phyloP scores from a whole-genome alignment of 2,113 vertebrate genomes.

The Brevimyrus niger region DNA sequence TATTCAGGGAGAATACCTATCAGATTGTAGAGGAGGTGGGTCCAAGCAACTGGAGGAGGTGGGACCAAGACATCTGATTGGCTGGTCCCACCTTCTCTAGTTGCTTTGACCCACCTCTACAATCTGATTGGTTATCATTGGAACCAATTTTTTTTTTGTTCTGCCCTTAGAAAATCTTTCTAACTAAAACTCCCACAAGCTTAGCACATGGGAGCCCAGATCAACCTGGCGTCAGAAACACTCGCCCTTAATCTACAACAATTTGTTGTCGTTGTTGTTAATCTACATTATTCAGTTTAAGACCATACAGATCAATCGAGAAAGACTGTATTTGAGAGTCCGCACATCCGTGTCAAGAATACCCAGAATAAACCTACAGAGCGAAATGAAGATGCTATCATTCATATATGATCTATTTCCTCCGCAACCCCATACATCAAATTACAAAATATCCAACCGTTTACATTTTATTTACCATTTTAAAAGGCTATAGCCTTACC shows the following conservation, averaged over 20 bases:
- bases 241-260: neutral
- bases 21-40: neutral
- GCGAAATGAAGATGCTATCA: neutral
- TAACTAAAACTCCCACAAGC: too few species aligned
- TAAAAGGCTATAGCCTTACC: slow-evolving; percentile 60
- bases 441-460: neutral
- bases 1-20: too few species aligned
- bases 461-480: neutral
- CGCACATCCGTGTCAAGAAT: neutral
- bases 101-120: neutral
- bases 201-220: too few species aligned
- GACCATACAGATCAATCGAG: neutral
- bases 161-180: neutral
- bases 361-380: neutral
- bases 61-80: neutral
- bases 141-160: neutral
- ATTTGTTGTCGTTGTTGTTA: too few species aligned
- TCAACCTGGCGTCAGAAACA: neutral
- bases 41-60: neutral
- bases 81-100: too few species aligned
- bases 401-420: neutral
- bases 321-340: neutral
- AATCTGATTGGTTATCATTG: neutral
- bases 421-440: neutral
- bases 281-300: neutral